Conservation (phyloP, 2,113 vertebrate genomes). For the Tapirus terrestris region DNA sequence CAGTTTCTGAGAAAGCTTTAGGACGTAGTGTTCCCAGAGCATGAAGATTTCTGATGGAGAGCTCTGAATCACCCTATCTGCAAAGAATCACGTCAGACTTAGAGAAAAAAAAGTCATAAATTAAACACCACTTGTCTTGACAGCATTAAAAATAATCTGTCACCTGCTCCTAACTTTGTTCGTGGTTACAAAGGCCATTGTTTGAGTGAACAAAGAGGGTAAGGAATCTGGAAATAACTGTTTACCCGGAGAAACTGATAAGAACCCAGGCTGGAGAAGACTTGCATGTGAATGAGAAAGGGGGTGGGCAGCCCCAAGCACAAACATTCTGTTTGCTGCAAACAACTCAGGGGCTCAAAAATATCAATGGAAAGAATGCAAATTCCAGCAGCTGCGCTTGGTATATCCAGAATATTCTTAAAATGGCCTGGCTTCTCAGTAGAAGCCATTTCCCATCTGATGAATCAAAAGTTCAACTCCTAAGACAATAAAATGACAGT, state of each 20-base stretch:
- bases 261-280: background rate
- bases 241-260: constrained; percentile 19
- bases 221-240: constrained; percentile 29
- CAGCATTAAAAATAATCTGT: constrained; percentile 60
- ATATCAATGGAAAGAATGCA: background rate
- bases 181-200: constrained; percentile 65
- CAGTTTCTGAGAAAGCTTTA: background rate
- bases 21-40: background rate
- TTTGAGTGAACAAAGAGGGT: constrained; percentile 46
- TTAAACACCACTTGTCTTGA: constrained; percentile 53
- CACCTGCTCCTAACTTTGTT: constrained; percentile 62
- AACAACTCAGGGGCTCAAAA: background rate
- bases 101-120: constrained; percentile 37
- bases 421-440: background rate
- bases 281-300: background rate
- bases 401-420: background rate
- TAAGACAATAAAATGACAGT: background rate
- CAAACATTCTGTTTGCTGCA: background rate
- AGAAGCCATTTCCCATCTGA: background rate
- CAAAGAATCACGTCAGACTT: constrained; percentile 42
- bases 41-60: background rate
- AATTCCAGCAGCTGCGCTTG: background rate
- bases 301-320: background rate
- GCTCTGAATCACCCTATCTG: background rate
- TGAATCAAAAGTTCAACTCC: constrained; percentile 13